Evolutionary conservation across 2,797 vertebrate genomes (phyloP).

Genomic region (Enteromius trimaculatus): DNA sequence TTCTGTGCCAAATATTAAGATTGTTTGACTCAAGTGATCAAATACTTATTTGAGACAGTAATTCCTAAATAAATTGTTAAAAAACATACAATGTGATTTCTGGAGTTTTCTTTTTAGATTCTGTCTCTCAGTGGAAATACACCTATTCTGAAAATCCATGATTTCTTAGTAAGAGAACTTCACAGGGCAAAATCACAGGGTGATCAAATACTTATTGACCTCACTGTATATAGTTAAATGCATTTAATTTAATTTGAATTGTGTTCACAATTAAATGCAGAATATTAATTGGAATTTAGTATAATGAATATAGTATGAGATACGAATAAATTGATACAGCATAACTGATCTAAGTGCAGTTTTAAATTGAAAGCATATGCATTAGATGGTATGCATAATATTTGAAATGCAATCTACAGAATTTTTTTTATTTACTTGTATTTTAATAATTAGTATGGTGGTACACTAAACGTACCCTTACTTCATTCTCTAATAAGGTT

Average conservation of each 20-base stretch:
- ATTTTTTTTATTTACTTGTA: not conserved
- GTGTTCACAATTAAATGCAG: no score
- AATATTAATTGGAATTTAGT: not conserved
- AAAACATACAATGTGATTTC: no score
- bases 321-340: not conserved
- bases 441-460: not conserved
- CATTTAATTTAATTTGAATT: not conserved
- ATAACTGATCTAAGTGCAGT: not conserved
- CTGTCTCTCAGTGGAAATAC: no score
- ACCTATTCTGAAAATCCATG: no score
- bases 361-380: not conserved
- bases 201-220: no score
- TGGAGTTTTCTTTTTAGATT: no score
- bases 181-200: no score
- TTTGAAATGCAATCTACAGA: not conserved
- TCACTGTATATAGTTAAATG: not conserved
- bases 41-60: no score
- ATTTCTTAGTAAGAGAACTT: no score
- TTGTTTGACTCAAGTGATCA: no score
- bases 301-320: not conserved
- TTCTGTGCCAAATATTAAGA: no score
- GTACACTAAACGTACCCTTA: not conserved
- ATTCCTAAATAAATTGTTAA: no score
- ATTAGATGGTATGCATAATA: not conserved
- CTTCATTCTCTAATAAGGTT: not conserved